Percentiles rank a stretch among this genome's conserved stretches.
Conservation (phyloP, 2,888 invertebrate species). For the Eupithecia pulchellata region DNA sequence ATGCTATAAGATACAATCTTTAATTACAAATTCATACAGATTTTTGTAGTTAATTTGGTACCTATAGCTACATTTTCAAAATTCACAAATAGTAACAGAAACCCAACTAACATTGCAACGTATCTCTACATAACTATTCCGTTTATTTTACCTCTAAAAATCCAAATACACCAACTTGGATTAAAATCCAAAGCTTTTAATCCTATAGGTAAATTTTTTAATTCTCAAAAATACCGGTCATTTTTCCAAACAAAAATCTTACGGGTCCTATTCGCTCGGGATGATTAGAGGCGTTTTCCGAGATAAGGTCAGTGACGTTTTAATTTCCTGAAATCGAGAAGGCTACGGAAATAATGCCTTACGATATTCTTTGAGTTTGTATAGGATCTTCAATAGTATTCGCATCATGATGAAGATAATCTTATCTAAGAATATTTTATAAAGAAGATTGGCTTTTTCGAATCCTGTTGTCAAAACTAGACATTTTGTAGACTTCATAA, state of each 20-base stretch:
- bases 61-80: background rate
- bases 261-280: slow-evolving; percentile 20
- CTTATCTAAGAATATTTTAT: slow-evolving; percentile 1
- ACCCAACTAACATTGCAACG: too few species aligned
- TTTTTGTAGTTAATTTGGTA: background rate
- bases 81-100: too few species aligned
- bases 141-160: background rate
- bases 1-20: background rate
- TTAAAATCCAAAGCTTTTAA: background rate
- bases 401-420: background rate
- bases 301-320: slow-evolving; percentile 48
- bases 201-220: background rate
- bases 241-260: slow-evolving; percentile 30
- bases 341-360: slow-evolving; percentile 45
- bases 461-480: background rate
- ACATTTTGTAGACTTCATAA: background rate
- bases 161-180: background rate
- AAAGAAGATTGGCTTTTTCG: background rate
- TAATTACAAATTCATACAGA: background rate
- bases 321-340: slow-evolving; percentile 47
- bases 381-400: slow-evolving; percentile 6
- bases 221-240: slow-evolving; percentile 22
- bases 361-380: slow-evolving; percentile 23
- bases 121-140: background rate
- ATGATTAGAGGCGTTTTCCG: slow-evolving; percentile 42